A percentile compares a stretch with the other conserved stretches of the same genome.
Evolutionary conservation across 2,888 invertebrate species (phyloP).

Genomic region (Allacma fusca): DNA sequence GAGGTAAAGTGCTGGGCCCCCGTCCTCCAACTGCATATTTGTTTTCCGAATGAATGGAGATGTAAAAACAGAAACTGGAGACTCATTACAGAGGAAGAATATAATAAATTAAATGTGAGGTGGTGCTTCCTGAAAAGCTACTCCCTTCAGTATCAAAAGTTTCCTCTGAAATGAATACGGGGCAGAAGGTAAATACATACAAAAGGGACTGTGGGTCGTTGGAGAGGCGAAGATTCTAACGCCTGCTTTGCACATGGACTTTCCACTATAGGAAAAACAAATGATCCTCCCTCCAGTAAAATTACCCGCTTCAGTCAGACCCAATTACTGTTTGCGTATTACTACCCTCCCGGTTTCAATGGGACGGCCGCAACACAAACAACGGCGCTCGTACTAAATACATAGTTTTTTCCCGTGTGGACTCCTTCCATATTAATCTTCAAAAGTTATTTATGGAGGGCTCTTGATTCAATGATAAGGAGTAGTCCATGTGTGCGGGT

Average conservation of each 20-base stretch:
- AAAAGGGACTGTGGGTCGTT: neutral
- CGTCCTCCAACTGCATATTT: constrained; percentile 24
- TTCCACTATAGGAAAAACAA: constrained; percentile 30
- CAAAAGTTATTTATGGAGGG: no score
- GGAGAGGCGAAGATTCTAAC: constrained; percentile 33
- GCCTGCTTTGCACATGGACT: constrained; percentile 46
- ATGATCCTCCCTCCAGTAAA: constrained; percentile 42
- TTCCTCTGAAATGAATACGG: neutral
- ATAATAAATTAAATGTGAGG: constrained; percentile 6
- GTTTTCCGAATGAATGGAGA: constrained; percentile 34
- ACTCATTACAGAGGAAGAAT: constrained; percentile 9
- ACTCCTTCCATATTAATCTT: no score
- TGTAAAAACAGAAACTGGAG: neutral
- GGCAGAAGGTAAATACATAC: neutral
- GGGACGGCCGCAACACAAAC: no score
- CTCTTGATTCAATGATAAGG: no score
- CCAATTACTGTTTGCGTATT: constrained; percentile 40
- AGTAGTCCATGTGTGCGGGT: no score
- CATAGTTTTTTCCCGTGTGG: no score
- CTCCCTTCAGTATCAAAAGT: neutral
- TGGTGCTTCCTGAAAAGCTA: constrained; percentile 6
- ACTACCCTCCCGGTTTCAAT: neutral
- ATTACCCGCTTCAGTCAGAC: constrained; percentile 45
- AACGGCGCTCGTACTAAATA: no score
- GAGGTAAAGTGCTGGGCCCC: neutral